phyloP scores from a whole-genome alignment of 2,797 vertebrate species.

The Pteropus rufus region DNA sequence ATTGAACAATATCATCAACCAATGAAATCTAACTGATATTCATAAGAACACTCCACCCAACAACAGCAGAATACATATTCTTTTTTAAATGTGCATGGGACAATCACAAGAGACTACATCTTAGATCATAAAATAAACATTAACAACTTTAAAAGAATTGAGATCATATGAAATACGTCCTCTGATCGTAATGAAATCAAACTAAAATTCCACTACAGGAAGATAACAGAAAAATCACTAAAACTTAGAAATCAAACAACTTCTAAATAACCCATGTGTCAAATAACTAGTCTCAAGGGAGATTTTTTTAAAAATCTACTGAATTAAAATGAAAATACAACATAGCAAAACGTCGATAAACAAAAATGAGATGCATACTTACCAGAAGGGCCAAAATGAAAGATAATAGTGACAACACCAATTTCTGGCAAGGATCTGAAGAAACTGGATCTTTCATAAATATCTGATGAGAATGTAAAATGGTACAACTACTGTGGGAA shows the following conservation, averaged over 20 bases:
- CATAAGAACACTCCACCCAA: not conserved
- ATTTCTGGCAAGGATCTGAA: not conserved
- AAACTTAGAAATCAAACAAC: not conserved
- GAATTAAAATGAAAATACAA: not conserved
- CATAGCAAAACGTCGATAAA: not conserved
- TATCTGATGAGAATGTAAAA: not conserved
- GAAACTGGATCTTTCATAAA: not conserved
- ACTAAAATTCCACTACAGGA: not conserved
- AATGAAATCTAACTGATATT: not conserved
- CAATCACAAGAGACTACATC: not conserved
- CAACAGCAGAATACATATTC: not conserved
- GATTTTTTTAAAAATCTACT: not conserved
- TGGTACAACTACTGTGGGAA: not conserved
- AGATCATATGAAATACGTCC: not conserved
- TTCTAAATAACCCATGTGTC: not conserved
- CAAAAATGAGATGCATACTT: not conserved
- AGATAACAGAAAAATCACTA: not conserved
- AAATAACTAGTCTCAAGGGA: not conserved
- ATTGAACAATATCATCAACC: not conserved
- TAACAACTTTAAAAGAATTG: not conserved
- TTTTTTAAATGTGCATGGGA: not conserved
- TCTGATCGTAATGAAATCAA: not conserved
- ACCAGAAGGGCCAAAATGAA: not conserved
- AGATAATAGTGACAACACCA: not conserved
- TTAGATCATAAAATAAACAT: not conserved